Percentiles rank a stretch among this genome's conserved stretches.
phyloP scores from a whole-genome alignment of 2,113 vertebrate genomes.

The Etheostoma spectabile region DNA sequence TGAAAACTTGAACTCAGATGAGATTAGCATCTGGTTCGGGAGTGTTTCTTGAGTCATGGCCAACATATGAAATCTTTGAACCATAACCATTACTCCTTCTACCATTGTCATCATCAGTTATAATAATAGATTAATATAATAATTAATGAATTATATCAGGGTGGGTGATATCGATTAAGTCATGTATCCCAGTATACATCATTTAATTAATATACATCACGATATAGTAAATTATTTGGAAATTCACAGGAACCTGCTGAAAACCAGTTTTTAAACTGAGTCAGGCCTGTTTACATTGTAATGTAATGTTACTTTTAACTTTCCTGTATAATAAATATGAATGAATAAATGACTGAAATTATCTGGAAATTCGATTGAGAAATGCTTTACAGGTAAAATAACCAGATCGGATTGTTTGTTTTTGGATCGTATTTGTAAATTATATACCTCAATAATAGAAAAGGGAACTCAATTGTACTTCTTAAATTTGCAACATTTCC shows the following conservation, averaged over 20 bases:
- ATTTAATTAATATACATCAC: background rate
- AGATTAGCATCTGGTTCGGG: constrained; percentile 10
- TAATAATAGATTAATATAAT: background rate
- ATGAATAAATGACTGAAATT: too few species aligned
- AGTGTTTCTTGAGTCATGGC: constrained; percentile 30
- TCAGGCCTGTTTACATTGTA: too few species aligned
- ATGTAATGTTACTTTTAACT: too few species aligned
- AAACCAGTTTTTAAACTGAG: too few species aligned
- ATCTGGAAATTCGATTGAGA: background rate
- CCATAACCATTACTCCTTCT: background rate
- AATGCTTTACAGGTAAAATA: background rate
- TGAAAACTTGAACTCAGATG: background rate
- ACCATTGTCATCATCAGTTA: background rate
- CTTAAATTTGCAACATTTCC: background rate
- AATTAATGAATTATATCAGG: background rate
- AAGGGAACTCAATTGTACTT: background rate
- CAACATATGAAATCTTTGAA: background rate
- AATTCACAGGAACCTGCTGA: too few species aligned
- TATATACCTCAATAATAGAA: background rate
- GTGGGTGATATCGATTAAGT: background rate
- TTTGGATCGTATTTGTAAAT: background rate
- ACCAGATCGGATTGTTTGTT: background rate
- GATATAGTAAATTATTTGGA: too few species aligned
- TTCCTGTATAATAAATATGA: too few species aligned
- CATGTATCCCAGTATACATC: background rate